Percentiles rank a stretch among this genome's conserved stretches.
Evolutionary conservation across 2,797 vertebrate genomes (phyloP).

Genomic region (Brachyalestes nurse): DNA sequence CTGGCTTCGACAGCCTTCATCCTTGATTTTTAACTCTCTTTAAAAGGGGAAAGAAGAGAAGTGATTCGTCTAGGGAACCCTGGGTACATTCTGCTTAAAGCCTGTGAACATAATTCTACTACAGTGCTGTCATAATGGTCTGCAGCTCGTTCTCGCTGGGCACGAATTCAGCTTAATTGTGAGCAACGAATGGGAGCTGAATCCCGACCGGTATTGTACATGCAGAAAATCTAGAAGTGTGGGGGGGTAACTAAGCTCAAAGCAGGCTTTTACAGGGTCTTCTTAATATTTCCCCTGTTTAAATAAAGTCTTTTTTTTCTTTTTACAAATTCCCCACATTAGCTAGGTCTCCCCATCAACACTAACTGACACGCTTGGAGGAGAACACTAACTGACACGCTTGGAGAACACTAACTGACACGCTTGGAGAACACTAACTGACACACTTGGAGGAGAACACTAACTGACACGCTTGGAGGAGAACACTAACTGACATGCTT

Average conservation of each 20-base stretch:
- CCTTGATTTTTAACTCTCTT: constrained; percentile 23
- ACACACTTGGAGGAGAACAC: no score
- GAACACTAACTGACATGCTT: no score
- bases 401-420: no score
- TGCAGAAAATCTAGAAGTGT: background rate
- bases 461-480: no score
- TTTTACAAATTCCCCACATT: no score
- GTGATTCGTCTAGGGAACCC: background rate
- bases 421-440: no score
- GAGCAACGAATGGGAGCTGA: background rate
- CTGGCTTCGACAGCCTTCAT: constrained; percentile 7
- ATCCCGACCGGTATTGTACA: no score
- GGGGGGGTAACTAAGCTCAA: background rate
- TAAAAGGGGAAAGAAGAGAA: background rate
- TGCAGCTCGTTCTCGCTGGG: background rate
- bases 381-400: no score
- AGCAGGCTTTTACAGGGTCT: background rate
- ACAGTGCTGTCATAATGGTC: background rate
- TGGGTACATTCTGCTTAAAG: constrained; percentile 8
- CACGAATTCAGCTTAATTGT: background rate
- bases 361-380: no score
- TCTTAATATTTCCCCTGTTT: no score
- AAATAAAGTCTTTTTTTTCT: no score
- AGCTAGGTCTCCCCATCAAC: no score
- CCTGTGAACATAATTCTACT: constrained; percentile 1